Conservation (phyloP, 2,113 vertebrate genomes). For the Tor tambroides region DNA sequence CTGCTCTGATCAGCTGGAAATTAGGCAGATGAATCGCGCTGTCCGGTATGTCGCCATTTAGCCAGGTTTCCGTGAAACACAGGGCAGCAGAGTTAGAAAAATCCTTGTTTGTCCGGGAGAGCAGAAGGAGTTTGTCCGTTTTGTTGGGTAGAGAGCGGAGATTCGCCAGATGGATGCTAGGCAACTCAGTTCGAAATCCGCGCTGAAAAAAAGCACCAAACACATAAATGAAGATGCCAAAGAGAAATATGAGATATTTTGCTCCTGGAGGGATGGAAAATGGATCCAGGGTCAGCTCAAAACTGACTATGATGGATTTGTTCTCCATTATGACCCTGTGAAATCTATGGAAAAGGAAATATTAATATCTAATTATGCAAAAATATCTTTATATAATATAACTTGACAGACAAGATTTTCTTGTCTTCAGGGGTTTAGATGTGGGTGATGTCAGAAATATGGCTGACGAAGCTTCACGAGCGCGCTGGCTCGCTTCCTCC, state of each 20-base stretch:
- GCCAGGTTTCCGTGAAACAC: no score
- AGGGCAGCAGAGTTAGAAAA: no score
- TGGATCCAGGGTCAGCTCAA: conserved; percentile 64
- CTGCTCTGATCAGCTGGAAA: no score
- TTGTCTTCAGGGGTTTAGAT: background rate
- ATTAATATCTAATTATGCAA: background rate
- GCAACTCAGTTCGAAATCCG: no score
- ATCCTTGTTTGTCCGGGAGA: no score
- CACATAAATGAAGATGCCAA: conserved; percentile 68
- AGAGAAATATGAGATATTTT: conserved; percentile 71
- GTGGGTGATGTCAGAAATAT: background rate
- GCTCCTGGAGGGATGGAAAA: conserved; percentile 68
- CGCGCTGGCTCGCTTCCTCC: no score
- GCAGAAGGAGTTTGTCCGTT: no score
- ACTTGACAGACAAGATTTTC: background rate
- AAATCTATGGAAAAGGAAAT: background rate
- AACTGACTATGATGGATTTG: conserved; percentile 57
- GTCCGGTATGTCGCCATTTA: no score
- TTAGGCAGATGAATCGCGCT: no score
- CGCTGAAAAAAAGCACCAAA: conserved; percentile 66
- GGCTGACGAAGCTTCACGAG: no score
- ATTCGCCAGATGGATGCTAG: no score
- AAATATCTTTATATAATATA: background rate
- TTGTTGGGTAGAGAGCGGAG: no score
- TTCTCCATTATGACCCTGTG: conserved; percentile 66